Percentiles rank a stretch among this genome's conserved stretches.
phyloP scores from a whole-genome alignment of 1,140 invertebrate genomes.

The Diploscapter pachys region DNA sequence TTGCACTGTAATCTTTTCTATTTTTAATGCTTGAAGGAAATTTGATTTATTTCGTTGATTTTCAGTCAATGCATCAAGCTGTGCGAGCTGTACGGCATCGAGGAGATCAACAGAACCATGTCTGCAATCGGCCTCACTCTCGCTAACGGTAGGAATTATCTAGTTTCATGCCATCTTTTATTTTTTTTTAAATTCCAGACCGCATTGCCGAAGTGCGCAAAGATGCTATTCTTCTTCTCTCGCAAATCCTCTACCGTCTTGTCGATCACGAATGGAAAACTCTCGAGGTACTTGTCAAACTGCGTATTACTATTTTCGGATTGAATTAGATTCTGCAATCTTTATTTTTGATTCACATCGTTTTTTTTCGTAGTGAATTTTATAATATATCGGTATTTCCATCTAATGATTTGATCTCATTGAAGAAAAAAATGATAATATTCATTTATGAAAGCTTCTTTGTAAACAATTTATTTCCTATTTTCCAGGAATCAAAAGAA shows the following conservation, averaged over 20 bases:
- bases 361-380: no score
- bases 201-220: conserved; percentile 60
- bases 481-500: conserved; percentile 1
- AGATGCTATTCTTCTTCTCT: conserved; percentile 62
- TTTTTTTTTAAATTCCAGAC: neutral
- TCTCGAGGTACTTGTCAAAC: no score
- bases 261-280: conserved; percentile 43
- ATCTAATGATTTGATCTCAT: no score
- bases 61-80: conserved; percentile 67
- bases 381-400: no score
- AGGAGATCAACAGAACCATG: conserved; percentile 68
- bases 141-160: conserved; percentile 59
- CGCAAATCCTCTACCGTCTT: conserved; percentile 29
- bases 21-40: no score
- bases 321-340: no score
- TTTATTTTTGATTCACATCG: no score
- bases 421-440: no score
- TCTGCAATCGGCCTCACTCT: conserved; percentile 68
- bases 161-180: no score
- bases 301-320: no score
- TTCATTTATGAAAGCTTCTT: no score
- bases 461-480: conserved; percentile 11
- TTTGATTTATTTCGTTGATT: conserved; percentile 9
- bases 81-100: conserved; percentile 67
- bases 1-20: no score